Base-by-base conservation (phyloP, 1,140 invertebrate species). In the Nebria ingens region DNA sequence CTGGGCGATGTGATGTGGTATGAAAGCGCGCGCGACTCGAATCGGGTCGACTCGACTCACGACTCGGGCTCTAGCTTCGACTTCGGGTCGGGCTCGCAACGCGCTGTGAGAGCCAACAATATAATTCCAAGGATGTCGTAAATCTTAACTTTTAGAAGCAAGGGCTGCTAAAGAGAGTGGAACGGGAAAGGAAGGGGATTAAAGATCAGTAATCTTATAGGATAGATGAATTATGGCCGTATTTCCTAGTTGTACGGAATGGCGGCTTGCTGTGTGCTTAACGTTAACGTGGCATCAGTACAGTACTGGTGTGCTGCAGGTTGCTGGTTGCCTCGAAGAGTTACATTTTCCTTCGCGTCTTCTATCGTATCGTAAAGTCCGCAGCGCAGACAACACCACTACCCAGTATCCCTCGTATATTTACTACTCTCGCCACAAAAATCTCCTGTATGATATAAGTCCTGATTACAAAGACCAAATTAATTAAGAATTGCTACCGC, bases 201-300 rank as follows among this genome's bases (percentile, higher is more conserved):
- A 82, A 81, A 82, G 80, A 82, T 82, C 79, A 81, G 79, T 81
- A 80, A 82, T 82, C 80, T 82, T 78, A 79, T 75, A 75, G 76
- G 69, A 70, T 73, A 71, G 76, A 80, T 80, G 78, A 80, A 71
- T 80, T 80, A 80, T 79, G 76, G 73, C 72, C 73, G 64, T 67
- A 71, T 68, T 70, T 66, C 62, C 62, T 60, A 58, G 60, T 45
- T 17, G 40, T 17, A 17, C 6, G 40, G 9, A 12, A 45, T 11
- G 17, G 4, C 6, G 3, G 40, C 40, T 17, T 45, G 40, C 40
- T 17, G 15, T 17, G 40, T 45, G 6, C 15, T 69, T 69, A 71
- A 17, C 40, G n/a, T 6, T 45, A 45, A 11, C 71, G 69, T 69
- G 69, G 68, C 55, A 55, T 54, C 40, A n/a, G 6, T 45, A 17